These are phyloP conservation scores for Phasianus colchicus DNA, from an alignment of 2,113 vertebrate species.

Conservation along the genomic window DNA sequence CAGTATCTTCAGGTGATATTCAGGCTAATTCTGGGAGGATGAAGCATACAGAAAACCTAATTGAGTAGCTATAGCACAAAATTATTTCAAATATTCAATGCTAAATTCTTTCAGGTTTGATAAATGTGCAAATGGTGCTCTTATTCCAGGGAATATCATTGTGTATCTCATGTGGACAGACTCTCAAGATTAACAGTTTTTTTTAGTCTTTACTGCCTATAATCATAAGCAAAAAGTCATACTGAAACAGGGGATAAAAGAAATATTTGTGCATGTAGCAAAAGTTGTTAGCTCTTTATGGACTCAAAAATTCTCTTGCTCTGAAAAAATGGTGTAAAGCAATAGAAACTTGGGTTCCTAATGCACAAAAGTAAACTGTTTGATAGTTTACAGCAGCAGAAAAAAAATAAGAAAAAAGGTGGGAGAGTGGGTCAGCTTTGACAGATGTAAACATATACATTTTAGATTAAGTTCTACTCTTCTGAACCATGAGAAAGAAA, in stretches of 20 bases:
- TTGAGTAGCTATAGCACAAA: neutral
- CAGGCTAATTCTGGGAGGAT: neutral
- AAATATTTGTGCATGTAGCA: neutral
- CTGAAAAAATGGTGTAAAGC: neutral
- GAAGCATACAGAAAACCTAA: neutral
- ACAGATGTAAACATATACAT: neutral
- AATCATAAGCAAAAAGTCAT: neutral
- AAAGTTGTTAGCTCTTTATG: neutral
- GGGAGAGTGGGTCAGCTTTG: neutral
- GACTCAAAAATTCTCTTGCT: neutral
- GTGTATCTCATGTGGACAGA: neutral
- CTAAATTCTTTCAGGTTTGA: neutral
- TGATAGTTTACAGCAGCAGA: neutral
- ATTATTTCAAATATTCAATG: neutral
- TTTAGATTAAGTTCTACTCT: neutral
- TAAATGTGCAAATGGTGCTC: neutral
- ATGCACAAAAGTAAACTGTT: neutral
- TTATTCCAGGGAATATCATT: neutral
- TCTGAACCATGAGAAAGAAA: neutral
- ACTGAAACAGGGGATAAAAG: neutral
- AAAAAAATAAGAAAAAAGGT: neutral
- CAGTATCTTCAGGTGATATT: neutral
- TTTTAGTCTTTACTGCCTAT: neutral
- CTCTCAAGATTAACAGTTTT: neutral
- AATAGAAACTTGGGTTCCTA: neutral